Percentiles rank a stretch among this genome's conserved stretches.
Conservation (phyloP, 2,888 invertebrate genomes). For the Trilocha varians region DNA sequence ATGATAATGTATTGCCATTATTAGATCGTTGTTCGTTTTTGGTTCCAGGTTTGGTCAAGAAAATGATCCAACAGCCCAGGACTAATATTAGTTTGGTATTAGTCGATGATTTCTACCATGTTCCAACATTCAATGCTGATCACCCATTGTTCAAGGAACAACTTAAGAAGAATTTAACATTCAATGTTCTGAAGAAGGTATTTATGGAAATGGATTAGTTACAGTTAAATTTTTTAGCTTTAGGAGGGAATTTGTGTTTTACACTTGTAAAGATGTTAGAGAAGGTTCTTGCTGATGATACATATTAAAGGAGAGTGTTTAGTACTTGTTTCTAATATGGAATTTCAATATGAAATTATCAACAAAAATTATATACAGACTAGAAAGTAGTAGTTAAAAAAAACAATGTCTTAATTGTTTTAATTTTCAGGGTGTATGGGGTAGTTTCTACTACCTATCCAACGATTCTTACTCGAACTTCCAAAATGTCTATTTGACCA, state of each 20-base stretch:
- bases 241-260: too few relatives aligned
- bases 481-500: constrained; percentile 76
- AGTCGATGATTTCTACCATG: constrained; percentile 48
- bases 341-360: too few relatives aligned
- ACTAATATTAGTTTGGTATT: constrained; percentile 58
- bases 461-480: constrained; percentile 14
- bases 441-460: constrained; percentile 31
- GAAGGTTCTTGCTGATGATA: too few relatives aligned
- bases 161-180: constrained; percentile 73
- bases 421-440: constrained; percentile 46
- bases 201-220: too few relatives aligned
- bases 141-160: constrained; percentile 63
- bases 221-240: too few relatives aligned
- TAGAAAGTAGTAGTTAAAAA: too few relatives aligned
- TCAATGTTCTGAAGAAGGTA: constrained; percentile 73
- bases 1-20: too few relatives aligned
- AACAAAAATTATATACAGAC: too few relatives aligned
- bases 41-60: constrained; percentile 77
- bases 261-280: too few relatives aligned
- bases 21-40: background rate
- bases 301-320: too few relatives aligned
- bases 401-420: background rate
- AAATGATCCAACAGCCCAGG: constrained; percentile 75
- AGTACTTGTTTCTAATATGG: too few relatives aligned
- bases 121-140: constrained; percentile 62